Conservation (phyloP, 2,797 vertebrate species). For the Chaetodon trifasciatus region DNA sequence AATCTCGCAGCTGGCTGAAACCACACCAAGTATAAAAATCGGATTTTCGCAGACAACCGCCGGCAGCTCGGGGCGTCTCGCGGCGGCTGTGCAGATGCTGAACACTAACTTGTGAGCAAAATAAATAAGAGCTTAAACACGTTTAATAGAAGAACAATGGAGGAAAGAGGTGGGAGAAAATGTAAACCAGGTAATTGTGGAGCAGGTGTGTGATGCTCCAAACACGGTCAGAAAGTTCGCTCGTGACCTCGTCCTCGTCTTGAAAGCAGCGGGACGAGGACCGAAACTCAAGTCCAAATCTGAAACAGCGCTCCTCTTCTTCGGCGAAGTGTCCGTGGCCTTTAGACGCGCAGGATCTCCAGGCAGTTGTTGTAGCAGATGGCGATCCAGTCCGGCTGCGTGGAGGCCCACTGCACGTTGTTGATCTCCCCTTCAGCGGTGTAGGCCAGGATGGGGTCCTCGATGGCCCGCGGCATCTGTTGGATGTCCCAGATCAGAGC, state of each 20-base stretch:
- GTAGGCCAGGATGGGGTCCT: constrained; percentile 98
- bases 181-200: constrained; percentile 75
- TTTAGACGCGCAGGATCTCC: constrained; percentile 96
- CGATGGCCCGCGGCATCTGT: constrained; percentile 98
- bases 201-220: constrained; percentile 47
- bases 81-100: constrained; percentile 51
- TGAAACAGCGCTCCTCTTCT: constrained; percentile 37
- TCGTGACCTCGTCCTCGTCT: constrained; percentile 46
- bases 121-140: constrained; percentile 78
- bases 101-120: constrained; percentile 70
- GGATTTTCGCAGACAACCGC: constrained; percentile 23
- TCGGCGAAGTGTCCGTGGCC: constrained; percentile 36
- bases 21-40: constrained; percentile 62
- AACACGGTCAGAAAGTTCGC: constrained; percentile 62
- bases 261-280: constrained; percentile 45
- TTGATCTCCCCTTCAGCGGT: constrained; percentile 99
- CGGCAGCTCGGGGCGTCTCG: constrained; percentile 44
- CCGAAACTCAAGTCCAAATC: constrained; percentile 60
- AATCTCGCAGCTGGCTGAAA: constrained; percentile 68
- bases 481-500: constrained; percentile 99
- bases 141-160: constrained; percentile 54
- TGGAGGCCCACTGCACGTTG: constrained; percentile 99
- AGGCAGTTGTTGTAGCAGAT: constrained; percentile 99
- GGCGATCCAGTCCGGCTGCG: constrained; percentile 98
- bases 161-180: constrained; percentile 50